phyloP scores from a whole-genome alignment of 1,140 invertebrate species.

The Aphelenchoides fujianensis region DNA sequence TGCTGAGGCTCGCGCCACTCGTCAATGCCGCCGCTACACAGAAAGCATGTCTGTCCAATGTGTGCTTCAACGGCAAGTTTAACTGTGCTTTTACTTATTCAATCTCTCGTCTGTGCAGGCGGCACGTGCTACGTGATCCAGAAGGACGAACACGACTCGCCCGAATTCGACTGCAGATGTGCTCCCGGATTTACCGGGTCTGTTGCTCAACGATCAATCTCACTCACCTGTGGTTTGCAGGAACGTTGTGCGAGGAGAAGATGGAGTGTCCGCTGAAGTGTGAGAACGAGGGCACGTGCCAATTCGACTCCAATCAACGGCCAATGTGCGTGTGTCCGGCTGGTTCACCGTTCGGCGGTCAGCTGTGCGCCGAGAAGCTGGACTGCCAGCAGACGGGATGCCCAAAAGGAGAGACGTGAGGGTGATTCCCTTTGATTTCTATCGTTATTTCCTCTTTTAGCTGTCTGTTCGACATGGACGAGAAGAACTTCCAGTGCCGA shows the following conservation, averaged over 20 bases:
- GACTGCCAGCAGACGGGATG: constrained; percentile 28
- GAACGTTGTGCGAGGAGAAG: constrained; percentile 24
- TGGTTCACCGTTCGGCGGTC: constrained; percentile 15
- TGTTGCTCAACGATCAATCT: too few species aligned
- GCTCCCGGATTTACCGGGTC: too few species aligned
- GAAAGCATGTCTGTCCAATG: not conserved
- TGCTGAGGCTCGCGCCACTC: constrained; percentile 1
- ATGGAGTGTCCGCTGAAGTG: constrained; percentile 20
- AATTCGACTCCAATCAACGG: constrained; percentile 11
- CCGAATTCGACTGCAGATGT: constrained; percentile 24
- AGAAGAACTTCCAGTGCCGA: constrained; percentile 12
- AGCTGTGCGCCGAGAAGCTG: not conserved
- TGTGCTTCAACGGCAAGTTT: constrained; percentile 17
- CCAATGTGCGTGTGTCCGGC: constrained; percentile 9
- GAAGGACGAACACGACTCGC: not conserved
- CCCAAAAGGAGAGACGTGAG: constrained; percentile 17
- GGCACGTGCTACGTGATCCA: constrained; percentile 20
- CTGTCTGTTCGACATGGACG: constrained; percentile 10
- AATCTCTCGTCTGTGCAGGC: too few species aligned
- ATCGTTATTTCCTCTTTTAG: constrained; percentile 7
- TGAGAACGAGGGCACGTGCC: constrained; percentile 18
- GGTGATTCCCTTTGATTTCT: not conserved
- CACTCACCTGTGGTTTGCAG: too few species aligned
- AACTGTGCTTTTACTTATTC: constrained; percentile 12
- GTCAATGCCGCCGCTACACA: not conserved